Percentiles rank a stretch among this genome's conserved stretches.
Conservation (phyloP, 2,888 invertebrate genomes). For the Blomia tropicalis region DNA sequence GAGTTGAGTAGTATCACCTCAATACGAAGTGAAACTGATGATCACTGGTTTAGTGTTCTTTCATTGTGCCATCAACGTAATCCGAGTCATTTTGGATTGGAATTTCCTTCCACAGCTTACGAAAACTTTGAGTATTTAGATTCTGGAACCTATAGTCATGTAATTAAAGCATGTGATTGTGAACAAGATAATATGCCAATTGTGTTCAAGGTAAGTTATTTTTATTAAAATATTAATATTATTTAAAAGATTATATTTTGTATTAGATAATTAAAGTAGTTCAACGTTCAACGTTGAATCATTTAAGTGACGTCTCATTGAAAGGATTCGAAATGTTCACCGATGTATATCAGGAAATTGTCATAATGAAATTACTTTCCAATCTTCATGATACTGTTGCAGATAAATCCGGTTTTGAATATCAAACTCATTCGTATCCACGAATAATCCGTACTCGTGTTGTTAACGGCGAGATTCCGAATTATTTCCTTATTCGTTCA, state of each 20-base stretch:
- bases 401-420: constrained; percentile 11
- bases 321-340: constrained; percentile 13
- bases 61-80: constrained; percentile 13
- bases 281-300: not conserved
- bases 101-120: constrained; percentile 3
- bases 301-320: not conserved
- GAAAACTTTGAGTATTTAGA: constrained; percentile 17
- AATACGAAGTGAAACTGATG: not conserved
- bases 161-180: constrained; percentile 20
- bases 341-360: constrained; percentile 22
- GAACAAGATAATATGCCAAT: constrained; percentile 14
- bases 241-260: not conserved
- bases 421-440: constrained; percentile 19
- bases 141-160: constrained; percentile 23
- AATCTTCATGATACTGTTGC: constrained; percentile 9
- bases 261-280: constrained; percentile 22
- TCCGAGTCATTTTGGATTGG: constrained; percentile 14
- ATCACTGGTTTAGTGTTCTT: constrained; percentile 9
- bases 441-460: not conserved
- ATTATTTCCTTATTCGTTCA: constrained; percentile 13
- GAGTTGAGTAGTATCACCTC: too few species aligned
- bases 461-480: constrained; percentile 21
- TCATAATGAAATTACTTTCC: constrained; percentile 17
- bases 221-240: not conserved
- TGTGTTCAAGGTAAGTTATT: constrained; percentile 21